Percentiles rank a stretch among this genome's conserved stretches.
Conservation (phyloP, 2,888 invertebrate genomes). For the Onchidella celtica region DNA sequence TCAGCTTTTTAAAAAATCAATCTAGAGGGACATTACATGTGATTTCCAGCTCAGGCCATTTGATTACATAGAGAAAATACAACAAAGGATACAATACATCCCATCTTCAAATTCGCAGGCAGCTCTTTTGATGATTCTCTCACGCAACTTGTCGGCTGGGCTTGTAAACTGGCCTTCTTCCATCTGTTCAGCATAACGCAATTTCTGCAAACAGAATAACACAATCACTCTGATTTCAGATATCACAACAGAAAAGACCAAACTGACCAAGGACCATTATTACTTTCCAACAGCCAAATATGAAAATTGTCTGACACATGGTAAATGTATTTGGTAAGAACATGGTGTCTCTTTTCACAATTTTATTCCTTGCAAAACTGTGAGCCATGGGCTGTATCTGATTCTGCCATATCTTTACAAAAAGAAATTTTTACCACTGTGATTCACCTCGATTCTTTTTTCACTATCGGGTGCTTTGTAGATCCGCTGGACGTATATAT, state of each 20-base stretch:
- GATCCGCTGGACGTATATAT: constrained; percentile 95
- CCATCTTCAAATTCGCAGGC: constrained; percentile 98
- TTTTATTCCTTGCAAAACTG: constrained; percentile 82
- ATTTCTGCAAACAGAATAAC: neutral
- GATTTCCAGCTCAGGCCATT: too few relatives aligned
- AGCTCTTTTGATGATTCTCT: constrained; percentile 92
- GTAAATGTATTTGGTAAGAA: neutral
- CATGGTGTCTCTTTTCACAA: constrained; percentile 85
- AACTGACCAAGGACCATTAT: too few relatives aligned
- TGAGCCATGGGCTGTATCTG: constrained; percentile 83
- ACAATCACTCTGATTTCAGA: too few relatives aligned
- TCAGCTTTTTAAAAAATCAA: too few relatives aligned
- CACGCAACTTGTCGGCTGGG: constrained; percentile 82
- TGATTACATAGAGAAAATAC: too few relatives aligned
- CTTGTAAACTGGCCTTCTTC: neutral
- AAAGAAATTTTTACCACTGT: neutral
- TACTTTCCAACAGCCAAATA: too few relatives aligned
- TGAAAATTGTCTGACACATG: too few relatives aligned
- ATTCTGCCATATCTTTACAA: neutral
- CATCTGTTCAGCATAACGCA: constrained; percentile 7
- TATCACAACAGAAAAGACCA: too few relatives aligned
- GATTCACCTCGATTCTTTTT: constrained; percentile 91
- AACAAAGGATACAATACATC: constrained; percentile 90
- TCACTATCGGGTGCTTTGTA: constrained; percentile 89
- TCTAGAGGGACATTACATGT: too few relatives aligned